A percentile compares a stretch with the other conserved stretches of the same genome.
These are phyloP conservation scores for human DNA, from an alignment of 2,113 vertebrate species.

Conservation along the genomic window DNA sequence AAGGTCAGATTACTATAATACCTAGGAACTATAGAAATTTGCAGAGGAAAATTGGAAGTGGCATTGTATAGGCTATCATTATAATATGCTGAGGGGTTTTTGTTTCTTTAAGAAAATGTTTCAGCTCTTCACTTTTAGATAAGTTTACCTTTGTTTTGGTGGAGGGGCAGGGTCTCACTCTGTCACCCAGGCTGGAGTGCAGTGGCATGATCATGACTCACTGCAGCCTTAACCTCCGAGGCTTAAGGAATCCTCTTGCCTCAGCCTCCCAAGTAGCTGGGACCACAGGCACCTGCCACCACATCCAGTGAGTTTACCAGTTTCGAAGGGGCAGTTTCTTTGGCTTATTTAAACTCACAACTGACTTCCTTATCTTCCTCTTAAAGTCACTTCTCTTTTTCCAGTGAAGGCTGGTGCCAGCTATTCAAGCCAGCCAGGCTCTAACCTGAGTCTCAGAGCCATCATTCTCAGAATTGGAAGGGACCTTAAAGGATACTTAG, in stretches of 20 bases:
- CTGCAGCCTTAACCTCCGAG: too few species aligned
- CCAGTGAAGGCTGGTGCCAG: neutral
- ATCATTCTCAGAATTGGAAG: neutral
- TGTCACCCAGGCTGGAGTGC: too few species aligned
- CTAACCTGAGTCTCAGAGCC: neutral
- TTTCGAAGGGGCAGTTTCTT: neutral
- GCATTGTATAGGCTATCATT: neutral
- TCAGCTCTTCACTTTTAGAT: neutral
- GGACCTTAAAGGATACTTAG: neutral
- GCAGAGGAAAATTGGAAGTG: slow-evolving; percentile 27
- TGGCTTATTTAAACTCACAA: slow-evolving; percentile 6
- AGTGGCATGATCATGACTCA: too few species aligned
- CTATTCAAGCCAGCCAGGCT: neutral
- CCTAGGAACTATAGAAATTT: neutral
- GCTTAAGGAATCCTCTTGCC: too few species aligned
- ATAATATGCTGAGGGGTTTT: neutral
- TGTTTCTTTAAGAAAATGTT: neutral
- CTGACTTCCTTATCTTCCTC: neutral
- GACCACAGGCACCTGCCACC: too few species aligned
- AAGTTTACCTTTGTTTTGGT: too few species aligned
- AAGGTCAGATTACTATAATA: neutral
- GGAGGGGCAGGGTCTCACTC: too few species aligned
- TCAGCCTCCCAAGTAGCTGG: too few species aligned
- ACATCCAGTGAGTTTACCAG: neutral
- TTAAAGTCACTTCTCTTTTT: slow-evolving; percentile 8